Evolutionary conservation across 2,113 vertebrate species (phyloP), one percentile per base, ranked within the genome.

Genomic region (Pao palembangensis): DNA sequence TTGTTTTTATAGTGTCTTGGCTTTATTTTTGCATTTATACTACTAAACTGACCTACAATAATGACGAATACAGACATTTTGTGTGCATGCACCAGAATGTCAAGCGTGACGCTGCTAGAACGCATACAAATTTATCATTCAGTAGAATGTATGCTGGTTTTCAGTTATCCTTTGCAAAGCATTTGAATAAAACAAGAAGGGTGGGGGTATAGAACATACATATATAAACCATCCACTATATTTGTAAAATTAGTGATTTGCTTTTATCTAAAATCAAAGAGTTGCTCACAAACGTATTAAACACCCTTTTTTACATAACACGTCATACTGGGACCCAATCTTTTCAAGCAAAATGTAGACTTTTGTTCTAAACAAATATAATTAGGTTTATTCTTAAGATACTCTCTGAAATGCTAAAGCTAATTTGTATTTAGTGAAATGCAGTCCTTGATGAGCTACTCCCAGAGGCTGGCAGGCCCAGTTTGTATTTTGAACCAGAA

Each of bases 341-440:
- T 88, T 87, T 84, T 86, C 80, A 55, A 86, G 81, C 78, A 88
- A 88, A 80, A 86, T 82, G 72, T 81, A 87, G 80, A 89, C 86
- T 88, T 86, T 88, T 90, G 85, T 90, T 89, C 85, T 74, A 72
- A 87, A 87, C 82, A 88, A 89, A 89, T 87, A 88, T 90, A 89
- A 91, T 91, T 91, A 88, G 89, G 82, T 75, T 88, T 89, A 78
- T 85, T 87, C 83, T 87, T 78, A 85, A 86, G 74, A 85, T 80
- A 84, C 75, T 76, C 63, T 66, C 59, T 80, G 70, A 85, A 73
- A 69, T 77, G 75, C 67, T 82, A 73, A 80, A 89, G 77, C 87
- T 89, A 91, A 90, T 92, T 89, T 89, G 87, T 89, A 83, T 89
- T 91, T 88, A 91, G 85, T 84, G 88, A 90, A 90, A 82, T 81